phyloP scores from a whole-genome alignment of 2,888 invertebrate species.

The Pyralis farinalis region DNA sequence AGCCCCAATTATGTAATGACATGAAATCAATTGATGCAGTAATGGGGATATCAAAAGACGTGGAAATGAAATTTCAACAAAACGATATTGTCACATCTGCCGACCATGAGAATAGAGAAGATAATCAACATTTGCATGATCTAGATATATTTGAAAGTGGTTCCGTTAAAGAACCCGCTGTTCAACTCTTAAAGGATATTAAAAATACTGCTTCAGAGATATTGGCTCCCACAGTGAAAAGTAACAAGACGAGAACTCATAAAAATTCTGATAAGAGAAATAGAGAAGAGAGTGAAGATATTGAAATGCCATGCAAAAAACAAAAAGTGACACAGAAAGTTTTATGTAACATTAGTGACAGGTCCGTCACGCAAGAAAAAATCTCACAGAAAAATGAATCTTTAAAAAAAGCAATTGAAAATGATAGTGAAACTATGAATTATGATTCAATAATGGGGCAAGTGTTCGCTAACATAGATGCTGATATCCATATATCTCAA shows the following conservation, averaged over 20 bases:
- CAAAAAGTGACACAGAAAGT: slow-evolving; percentile 28
- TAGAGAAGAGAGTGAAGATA: slow-evolving; percentile 33
- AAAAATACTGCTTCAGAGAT: slow-evolving; percentile 52
- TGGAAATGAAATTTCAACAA: too few species aligned
- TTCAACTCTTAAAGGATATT: slow-evolving; percentile 39
- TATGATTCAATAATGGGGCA: slow-evolving; percentile 62
- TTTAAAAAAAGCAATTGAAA: slow-evolving; percentile 18
- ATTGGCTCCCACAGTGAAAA: slow-evolving; percentile 39
- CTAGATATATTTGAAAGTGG: slow-evolving; percentile 60
- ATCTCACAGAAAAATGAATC: too few species aligned
- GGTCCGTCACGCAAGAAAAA: too few species aligned
- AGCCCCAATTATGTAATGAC: slow-evolving; percentile 9
- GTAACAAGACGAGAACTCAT: slow-evolving; percentile 29
- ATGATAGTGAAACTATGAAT: slow-evolving; percentile 50
- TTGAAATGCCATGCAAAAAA: slow-evolving; percentile 40
- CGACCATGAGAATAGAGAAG: slow-evolving; percentile 21
- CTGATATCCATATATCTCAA: slow-evolving; percentile 47
- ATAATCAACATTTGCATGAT: slow-evolving; percentile 43
- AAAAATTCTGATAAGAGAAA: slow-evolving; percentile 43
- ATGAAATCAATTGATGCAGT: background rate
- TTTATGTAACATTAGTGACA: background rate
- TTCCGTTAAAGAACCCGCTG: slow-evolving; percentile 44
- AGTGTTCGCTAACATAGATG: slow-evolving; percentile 67
- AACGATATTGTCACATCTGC: slow-evolving; percentile 1
- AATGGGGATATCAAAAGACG: too few species aligned